phyloP scores from a whole-genome alignment of 1,140 invertebrate genomes.

The Drosophila pallidifrons region DNA sequence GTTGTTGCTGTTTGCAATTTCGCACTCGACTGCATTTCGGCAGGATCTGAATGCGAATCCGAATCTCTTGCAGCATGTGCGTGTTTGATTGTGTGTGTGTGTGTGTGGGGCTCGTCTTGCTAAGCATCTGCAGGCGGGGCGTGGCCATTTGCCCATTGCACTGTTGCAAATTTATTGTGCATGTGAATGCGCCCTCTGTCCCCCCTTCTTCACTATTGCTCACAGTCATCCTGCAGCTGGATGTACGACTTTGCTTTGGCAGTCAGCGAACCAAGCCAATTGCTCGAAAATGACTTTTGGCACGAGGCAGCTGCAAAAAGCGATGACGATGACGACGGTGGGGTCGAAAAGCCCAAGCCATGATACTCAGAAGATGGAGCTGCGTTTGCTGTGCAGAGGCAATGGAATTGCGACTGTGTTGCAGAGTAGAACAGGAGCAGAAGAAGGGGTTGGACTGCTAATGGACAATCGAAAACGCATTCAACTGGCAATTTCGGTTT shows the following conservation, averaged over 20 bases:
- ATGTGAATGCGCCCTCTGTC: slow-evolving; percentile 44
- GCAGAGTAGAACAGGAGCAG: slow-evolving; percentile 1
- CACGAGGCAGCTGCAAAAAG: slow-evolving; percentile 56
- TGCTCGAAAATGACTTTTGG: slow-evolving; percentile 83
- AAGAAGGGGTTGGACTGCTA: slow-evolving; percentile 50
- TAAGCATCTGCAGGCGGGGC: slow-evolving; percentile 55
- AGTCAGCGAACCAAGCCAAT: slow-evolving; percentile 67
- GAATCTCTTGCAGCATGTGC: slow-evolving; percentile 7
- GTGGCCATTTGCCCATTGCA: slow-evolving; percentile 58
- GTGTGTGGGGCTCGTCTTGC: slow-evolving; percentile 29
- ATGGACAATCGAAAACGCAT: slow-evolving; percentile 83
- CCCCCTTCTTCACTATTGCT: too few relatives aligned
- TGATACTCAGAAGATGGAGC: slow-evolving; percentile 27
- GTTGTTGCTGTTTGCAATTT: slow-evolving; percentile 71
- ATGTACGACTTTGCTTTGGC: slow-evolving; percentile 41
- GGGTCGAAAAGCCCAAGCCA: slow-evolving; percentile 3
- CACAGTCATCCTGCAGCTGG: background rate
- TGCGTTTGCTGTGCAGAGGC: too few relatives aligned
- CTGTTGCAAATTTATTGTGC: slow-evolving; percentile 72
- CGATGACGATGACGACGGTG: background rate
- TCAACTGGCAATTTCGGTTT: slow-evolving; percentile 79
- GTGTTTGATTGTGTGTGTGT: slow-evolving; percentile 24
- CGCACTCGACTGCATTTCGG: slow-evolving; percentile 72
- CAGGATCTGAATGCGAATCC: slow-evolving; percentile 42
- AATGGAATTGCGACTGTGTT: slow-evolving; percentile 1